Percentiles rank a stretch among this genome's conserved stretches.
phyloP scores from a whole-genome alignment of 2,113 vertebrate species.

The Ranitomeya variabilis region DNA sequence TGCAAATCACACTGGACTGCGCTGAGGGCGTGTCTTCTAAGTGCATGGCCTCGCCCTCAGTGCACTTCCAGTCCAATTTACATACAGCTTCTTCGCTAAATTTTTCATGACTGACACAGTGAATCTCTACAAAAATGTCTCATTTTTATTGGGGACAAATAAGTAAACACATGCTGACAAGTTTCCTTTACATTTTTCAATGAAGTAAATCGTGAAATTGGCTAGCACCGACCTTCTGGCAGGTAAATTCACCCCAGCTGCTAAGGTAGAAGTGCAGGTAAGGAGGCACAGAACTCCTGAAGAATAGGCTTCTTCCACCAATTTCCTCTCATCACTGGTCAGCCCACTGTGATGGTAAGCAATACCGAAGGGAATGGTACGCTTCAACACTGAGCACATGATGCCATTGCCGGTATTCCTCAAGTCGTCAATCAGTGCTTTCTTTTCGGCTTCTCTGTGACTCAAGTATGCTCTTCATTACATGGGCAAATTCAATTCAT shows the following conservation, averaged over 20 bases:
- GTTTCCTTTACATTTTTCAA: too few species aligned
- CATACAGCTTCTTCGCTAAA: too few species aligned
- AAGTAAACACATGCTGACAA: too few species aligned
- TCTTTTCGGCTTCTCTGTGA: conserved; percentile 78
- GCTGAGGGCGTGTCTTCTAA: too few species aligned
- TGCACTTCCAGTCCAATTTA: too few species aligned
- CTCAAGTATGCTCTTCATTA: conserved; percentile 75
- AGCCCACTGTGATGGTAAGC: conserved; percentile 96
- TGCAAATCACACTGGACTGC: too few species aligned
- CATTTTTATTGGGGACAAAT: too few species aligned
- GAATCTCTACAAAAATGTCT: too few species aligned
- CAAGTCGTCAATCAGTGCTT: conserved; percentile 76
- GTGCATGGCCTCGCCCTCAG: too few species aligned
- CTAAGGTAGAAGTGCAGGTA: conserved; percentile 92
- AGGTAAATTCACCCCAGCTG: conserved; percentile 93
- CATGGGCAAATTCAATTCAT: background rate
- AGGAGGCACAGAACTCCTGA: conserved; percentile 87
- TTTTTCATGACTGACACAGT: too few species aligned
- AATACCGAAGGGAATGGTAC: conserved; percentile 85
- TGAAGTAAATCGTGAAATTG: background rate
- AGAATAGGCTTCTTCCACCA: conserved; percentile 90
- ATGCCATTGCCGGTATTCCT: conserved; percentile 74
- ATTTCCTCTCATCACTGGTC: conserved; percentile 85
- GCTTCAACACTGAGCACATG: conserved; percentile 83
- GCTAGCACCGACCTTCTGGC: conserved; percentile 82